phyloP scores from a whole-genome alignment of 2,797 vertebrate genomes.

The Molothrus aeneus region DNA sequence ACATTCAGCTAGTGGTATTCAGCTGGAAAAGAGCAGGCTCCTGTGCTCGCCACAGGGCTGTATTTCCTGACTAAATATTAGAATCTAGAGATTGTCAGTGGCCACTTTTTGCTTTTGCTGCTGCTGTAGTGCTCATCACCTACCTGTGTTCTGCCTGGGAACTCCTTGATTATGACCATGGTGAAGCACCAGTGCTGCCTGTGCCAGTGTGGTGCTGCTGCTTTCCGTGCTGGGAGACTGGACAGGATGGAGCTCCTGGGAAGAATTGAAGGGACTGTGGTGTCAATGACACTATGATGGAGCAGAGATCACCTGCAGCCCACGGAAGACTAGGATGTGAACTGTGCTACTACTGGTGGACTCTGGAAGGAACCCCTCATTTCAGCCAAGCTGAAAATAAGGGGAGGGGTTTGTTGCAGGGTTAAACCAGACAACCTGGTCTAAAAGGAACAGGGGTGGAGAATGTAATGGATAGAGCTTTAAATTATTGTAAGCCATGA shows the following conservation, averaged over 20 bases:
- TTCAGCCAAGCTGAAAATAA: not conserved
- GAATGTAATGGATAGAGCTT: not conserved
- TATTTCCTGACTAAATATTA: too few relatives aligned
- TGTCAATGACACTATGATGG: not conserved
- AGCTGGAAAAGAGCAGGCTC: not conserved
- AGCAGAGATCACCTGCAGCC: not conserved
- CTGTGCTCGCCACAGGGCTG: too few relatives aligned
- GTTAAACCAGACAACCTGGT: not conserved
- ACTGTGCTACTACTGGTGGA: not conserved
- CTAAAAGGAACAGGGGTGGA: not conserved
- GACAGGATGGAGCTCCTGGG: too few relatives aligned
- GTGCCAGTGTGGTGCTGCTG: too few relatives aligned
- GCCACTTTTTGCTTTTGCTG: not conserved
- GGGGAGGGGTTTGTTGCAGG: not conserved
- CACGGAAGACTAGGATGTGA: too few relatives aligned
- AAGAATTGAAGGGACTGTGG: not conserved
- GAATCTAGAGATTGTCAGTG: not conserved
- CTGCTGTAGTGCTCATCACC: not conserved
- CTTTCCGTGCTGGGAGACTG: not conserved
- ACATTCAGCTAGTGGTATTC: not conserved
- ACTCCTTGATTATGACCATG: not conserved
- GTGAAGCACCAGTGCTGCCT: fast-evolving
- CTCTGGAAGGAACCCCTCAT: not conserved
- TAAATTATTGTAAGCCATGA: not conserved
- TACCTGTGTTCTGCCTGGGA: not conserved